Base-by-base conservation (phyloP, 92 coral and sea anemone species). In the Blastomussa wellsi region DNA sequence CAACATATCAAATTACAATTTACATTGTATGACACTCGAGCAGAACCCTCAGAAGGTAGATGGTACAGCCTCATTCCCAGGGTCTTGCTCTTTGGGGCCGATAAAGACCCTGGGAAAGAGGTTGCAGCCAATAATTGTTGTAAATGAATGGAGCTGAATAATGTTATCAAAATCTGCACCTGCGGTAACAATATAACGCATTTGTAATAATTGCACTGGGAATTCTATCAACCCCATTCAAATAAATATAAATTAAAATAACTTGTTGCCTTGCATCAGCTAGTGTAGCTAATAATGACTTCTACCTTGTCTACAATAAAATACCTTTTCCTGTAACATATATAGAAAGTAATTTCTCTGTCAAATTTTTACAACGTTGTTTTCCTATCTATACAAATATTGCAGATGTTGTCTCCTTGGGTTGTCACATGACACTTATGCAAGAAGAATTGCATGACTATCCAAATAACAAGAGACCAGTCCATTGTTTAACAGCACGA, bases 221-320 rank as follows among this genome's bases (percentile, higher is more conserved):
- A 5, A 44, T 44, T 38, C 44, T 32, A 70, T 7, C 29, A 70
- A 60, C 39, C 47, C 37, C 83, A 64, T 79, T 36, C 22, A 60
- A 64, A 79, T 79, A 79, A 79, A 79, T 64, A 64, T 35, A 4
- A 36, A 11, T 41, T 78, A 60, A 78, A 78, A 62, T 39, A 33
- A 33, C 16, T 53, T 76, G 29, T 76, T 37, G 57, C 29, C 38
- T 20, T n/a, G 48, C 29, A 38, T 70, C 44, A 36, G 5, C 13
- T 5, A 9, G n/a, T 70, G 35, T 39, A 6, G 10, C 15, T 36
- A 36, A 64, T 53, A 29, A 29, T 24, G 44, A 20, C 39, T 35
- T 69, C 67, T 28, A 22, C 68, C 68, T 77, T 77, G 66, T 28
- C 37, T 36, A 15, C 29, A 71, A 72, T 52, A 82, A 49, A 82